Evolutionary conservation across 37 sponge, comb jelly and placozoan genomes (phyloP).

Genomic region (Crambe crambe): DNA sequence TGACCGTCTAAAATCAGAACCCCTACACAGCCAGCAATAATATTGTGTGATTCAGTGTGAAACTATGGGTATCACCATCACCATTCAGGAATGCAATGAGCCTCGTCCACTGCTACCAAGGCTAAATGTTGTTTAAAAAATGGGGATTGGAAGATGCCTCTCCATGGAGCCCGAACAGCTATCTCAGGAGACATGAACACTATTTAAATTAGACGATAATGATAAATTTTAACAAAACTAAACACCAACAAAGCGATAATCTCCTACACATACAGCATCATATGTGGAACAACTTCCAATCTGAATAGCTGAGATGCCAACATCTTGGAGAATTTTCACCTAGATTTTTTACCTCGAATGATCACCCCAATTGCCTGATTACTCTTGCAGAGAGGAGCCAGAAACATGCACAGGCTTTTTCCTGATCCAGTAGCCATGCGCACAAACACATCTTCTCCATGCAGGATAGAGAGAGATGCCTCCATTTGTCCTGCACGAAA

Average conservation of each 20-base stretch:
- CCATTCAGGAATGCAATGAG: conserved; percentile 26
- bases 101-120: conserved; percentile 13
- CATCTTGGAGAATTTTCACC: not conserved
- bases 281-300: not conserved
- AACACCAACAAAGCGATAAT: not conserved
- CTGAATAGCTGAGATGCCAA: not conserved
- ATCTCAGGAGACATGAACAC: conserved; percentile 17
- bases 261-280: too few relatives aligned
- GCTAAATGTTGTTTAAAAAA: not conserved
- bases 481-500: not conserved
- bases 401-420: not conserved
- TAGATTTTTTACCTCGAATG: not conserved
- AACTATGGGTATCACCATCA: too few relatives aligned
- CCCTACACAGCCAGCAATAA: too few relatives aligned
- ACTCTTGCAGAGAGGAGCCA: not conserved
- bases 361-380: not conserved
- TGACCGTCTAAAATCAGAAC: not conserved
- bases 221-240: too few relatives aligned
- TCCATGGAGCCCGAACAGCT: conserved; percentile 10
- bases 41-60: too few relatives aligned
- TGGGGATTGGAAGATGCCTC: not conserved
- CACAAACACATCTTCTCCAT: conserved; percentile 19
- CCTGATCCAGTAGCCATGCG: conserved; percentile 16
- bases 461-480: not conserved
- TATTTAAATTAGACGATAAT: not conserved